Base-by-base conservation (phyloP, 2,888 invertebrate genomes). In the Folsomia candida region DNA sequence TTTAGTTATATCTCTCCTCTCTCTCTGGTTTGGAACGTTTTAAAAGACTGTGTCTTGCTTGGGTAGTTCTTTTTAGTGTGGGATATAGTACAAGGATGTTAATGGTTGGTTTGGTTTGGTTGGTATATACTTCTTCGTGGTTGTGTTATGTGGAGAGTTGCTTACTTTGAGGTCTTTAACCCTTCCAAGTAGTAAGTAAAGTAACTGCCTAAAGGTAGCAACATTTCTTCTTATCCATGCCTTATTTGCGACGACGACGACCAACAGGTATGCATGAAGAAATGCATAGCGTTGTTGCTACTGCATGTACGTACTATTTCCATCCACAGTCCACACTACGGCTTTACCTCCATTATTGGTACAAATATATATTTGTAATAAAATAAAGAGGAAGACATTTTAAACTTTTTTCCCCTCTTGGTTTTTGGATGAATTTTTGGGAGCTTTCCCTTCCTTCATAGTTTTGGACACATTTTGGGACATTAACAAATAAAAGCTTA, bases 81-180 rank as follows among this genome's bases (percentile, higher is more conserved):
- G 37, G 54, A 54, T 54, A 54, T 54, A 22, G 54, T 54, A 61
- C 26, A 28, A 26, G 27, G 60, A 24, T 60, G 61, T 61, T 61
- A 28, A 28, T 61, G 11, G 61, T 9, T 61, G 22, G 59, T 11
- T 57, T 14, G 59, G 26, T 18, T 22, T 59, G 26, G 25, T 59
- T 59, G n/a, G n/a, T n/a, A n/a, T n/a, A n/a, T n/a, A n/a, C n/a
- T n/a, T n/a, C n/a, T n/a, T n/a, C n/a, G 18, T 59, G 14, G n/a
- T 57, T 6, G 57, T 20, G n/a, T 4, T n/a, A 20, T 47, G 57
- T 57, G 57, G 57, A n/a, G 60, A 60, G 60, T 26, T 24, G 6
- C 26, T 54, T n/a, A 25, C 26, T n/a, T 26, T 27, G 61, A 61
- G 61, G 61, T 61, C 61, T 61, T 61, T 61, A 61, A 61, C 61